Percentiles rank a stretch among this genome's conserved stretches.
Evolutionary conservation across 2,888 invertebrate genomes (phyloP).

Genomic region (Polymixis flavicincta): DNA sequence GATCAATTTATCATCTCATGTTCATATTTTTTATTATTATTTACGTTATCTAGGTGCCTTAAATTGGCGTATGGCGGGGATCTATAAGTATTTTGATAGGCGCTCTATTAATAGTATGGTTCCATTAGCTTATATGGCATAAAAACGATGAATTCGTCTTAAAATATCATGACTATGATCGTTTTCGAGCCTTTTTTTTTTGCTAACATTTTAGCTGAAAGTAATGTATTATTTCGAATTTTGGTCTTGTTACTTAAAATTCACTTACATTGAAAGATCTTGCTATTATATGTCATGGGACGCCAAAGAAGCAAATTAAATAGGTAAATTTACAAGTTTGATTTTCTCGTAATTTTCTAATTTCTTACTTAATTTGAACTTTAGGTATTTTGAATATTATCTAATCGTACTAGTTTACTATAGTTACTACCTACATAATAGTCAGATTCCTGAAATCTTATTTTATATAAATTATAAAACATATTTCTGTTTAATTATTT

Average conservation of each 20-base stretch:
- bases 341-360: neutral
- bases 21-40: neutral
- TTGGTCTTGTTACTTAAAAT: neutral
- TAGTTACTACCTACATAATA: neutral
- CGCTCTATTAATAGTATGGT: neutral
- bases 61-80: neutral
- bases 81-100: neutral
- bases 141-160: neutral
- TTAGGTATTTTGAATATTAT: neutral
- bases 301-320: neutral
- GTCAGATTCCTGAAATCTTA: neutral
- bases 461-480: too few species aligned
- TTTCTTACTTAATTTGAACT: too few species aligned
- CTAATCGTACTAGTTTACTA: neutral
- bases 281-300: neutral
- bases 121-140: neutral
- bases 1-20: too few species aligned
- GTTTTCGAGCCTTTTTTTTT: neutral
- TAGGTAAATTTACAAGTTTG: neutral
- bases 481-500: too few species aligned
- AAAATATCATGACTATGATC: neutral
- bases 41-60: too few species aligned
- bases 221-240: neutral
- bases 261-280: neutral
- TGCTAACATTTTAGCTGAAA: neutral